Evolutionary conservation across 1,140 invertebrate genomes (phyloP).

Genomic region (Anastatus disparis): DNA sequence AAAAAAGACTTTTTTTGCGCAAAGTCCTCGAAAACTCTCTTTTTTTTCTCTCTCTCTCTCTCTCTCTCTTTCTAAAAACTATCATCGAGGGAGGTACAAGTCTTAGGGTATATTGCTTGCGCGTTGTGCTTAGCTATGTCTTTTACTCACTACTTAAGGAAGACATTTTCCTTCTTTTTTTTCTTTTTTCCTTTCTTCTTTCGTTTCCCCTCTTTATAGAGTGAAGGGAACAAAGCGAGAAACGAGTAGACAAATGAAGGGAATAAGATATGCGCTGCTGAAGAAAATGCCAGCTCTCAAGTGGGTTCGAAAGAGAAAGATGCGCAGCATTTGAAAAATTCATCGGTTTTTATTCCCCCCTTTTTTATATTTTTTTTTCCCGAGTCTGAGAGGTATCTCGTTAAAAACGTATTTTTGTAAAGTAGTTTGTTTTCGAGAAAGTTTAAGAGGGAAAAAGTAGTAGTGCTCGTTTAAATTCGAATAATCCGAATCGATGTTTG

Average conservation of each 20-base stretch:
- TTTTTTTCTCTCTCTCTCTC: no score
- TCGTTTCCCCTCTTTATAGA: no score
- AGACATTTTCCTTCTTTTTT: background rate
- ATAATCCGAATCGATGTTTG: no score
- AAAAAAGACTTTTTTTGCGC: background rate
- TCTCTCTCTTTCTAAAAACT: slow-evolving; percentile 11
- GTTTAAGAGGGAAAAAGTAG: no score
- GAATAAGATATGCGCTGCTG: background rate
- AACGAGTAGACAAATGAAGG: slow-evolving; percentile 2
- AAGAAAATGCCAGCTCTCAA: background rate
- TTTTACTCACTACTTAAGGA: background rate
- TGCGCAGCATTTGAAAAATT: no score
- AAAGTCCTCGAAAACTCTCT: slow-evolving; percentile 22
- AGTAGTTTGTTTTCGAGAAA: no score
- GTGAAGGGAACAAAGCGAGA: slow-evolving; percentile 11
- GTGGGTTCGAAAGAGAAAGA: background rate
- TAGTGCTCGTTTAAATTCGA: no score
- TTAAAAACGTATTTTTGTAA: no score
- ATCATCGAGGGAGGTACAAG: background rate
- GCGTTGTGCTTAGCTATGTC: background rate
- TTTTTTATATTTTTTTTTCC: no score
- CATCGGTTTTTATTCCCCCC: no score
- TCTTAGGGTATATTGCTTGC: background rate
- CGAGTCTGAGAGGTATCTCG: no score
- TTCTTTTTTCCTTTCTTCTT: no score